A percentile compares a stretch with the other conserved stretches of the same genome.
Evolutionary conservation across 2,113 vertebrate species (phyloP).

Genomic region (Chaetura pelagica): DNA sequence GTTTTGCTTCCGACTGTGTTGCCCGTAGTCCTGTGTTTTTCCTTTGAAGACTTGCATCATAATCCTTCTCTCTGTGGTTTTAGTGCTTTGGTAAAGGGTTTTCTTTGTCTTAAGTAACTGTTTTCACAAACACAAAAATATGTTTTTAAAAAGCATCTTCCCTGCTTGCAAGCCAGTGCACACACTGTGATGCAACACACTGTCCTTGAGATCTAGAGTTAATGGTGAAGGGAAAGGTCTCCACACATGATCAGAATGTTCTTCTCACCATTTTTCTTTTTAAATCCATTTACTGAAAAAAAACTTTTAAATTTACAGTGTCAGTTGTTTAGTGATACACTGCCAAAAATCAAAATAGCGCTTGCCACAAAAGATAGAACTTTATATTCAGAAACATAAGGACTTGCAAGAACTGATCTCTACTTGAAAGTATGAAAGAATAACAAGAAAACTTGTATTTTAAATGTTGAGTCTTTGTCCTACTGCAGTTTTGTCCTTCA

Average conservation of each 20-base stretch:
- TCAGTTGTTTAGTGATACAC: conserved; percentile 5
- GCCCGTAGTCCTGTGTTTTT: conserved; percentile 1
- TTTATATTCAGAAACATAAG: not conserved
- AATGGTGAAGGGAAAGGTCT: conserved; percentile 3
- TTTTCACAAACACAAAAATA: not conserved
- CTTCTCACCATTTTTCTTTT: not conserved
- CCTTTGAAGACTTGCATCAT: conserved; percentile 50
- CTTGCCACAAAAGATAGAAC: not conserved
- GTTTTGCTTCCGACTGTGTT: conserved; percentile 22
- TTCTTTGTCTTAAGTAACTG: conserved; percentile 18
- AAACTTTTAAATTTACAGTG: not conserved
- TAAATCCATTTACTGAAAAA: not conserved
- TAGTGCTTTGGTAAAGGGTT: not conserved
- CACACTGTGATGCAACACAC: not conserved
- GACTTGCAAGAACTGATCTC: not conserved
- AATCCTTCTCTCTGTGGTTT: not conserved
- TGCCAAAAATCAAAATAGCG: not conserved
- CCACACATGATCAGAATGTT: not conserved
- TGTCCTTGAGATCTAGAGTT: not conserved
- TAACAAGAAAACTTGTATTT: not conserved
- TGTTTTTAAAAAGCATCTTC: conserved; percentile 27
- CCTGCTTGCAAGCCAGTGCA: not conserved
- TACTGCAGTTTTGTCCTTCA: not conserved
- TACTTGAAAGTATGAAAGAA: not conserved
- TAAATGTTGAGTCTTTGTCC: not conserved